Evolutionary conservation across 2,797 vertebrate genomes (phyloP).

Genomic region (Coccyzus lansbergi): DNA sequence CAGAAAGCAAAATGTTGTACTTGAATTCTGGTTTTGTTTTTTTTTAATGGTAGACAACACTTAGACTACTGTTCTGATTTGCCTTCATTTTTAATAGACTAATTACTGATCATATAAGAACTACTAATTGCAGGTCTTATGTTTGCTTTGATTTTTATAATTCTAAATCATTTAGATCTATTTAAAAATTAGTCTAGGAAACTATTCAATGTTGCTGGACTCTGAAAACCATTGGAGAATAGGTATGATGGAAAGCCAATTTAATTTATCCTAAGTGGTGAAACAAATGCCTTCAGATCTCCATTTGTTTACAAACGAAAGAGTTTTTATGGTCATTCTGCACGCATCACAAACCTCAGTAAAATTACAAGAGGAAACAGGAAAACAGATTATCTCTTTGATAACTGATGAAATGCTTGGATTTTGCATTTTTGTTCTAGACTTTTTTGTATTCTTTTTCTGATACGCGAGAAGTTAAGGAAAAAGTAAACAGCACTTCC

Average conservation of each 20-base stretch:
- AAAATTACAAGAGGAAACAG: not conserved
- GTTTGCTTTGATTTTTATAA: not conserved
- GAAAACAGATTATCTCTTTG: not conserved
- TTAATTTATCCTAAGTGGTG: not conserved
- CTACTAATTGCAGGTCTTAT: no score
- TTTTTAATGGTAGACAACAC: not conserved
- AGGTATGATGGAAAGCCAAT: not conserved
- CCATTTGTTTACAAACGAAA: not conserved
- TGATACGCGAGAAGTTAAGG: not conserved
- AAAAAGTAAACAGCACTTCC: not conserved
- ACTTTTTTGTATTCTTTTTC: not conserved
- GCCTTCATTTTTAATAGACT: not conserved
- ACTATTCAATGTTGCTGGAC: not conserved
- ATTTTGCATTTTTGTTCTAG: not conserved
- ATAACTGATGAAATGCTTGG: not conserved
- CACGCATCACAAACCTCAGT: not conserved
- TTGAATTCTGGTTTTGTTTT: not conserved
- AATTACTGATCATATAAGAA: not conserved
- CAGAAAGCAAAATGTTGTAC: not conserved
- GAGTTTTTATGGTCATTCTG: not conserved
- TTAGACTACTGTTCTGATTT: not conserved
- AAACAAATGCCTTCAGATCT: not conserved
- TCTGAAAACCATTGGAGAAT: not conserved
- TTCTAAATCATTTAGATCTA: not conserved
- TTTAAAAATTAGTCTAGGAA: not conserved